Percentiles rank a stretch among this genome's conserved stretches.
These are phyloP conservation scores for Thermophis baileyi DNA, from an alignment of 2,113 vertebrate species.

Conservation along the genomic window DNA sequence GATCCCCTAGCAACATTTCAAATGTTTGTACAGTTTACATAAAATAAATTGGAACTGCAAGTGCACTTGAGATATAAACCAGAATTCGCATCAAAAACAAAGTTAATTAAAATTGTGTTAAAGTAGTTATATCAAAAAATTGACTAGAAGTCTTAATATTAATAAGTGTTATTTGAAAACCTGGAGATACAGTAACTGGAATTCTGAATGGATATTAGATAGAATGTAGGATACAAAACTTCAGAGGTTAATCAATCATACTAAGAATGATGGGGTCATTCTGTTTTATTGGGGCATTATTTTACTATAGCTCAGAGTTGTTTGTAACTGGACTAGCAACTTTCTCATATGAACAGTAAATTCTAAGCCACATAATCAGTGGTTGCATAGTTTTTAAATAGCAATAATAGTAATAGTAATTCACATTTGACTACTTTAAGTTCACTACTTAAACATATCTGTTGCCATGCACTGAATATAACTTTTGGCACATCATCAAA, in stretches of 20 bases:
- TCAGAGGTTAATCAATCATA: background rate
- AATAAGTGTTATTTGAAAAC: conserved; percentile 24
- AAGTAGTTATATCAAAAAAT: background rate
- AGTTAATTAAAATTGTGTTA: conserved; percentile 39
- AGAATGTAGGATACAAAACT: background rate
- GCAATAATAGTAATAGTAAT: background rate
- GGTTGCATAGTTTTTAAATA: background rate
- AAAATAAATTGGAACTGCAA: conserved; percentile 13
- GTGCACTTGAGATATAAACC: background rate
- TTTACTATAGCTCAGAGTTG: background rate
- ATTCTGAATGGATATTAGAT: conserved; percentile 10
- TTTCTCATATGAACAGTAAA: background rate
- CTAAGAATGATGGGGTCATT: background rate
- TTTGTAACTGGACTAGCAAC: background rate
- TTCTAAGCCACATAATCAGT: background rate
- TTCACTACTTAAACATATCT: background rate
- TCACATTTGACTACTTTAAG: background rate
- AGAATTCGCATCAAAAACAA: conserved; percentile 32
- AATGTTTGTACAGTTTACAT: conserved; percentile 33
- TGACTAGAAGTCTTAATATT: conserved; percentile 25
- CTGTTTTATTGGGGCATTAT: background rate
- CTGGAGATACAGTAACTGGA: background rate
- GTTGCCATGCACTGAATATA: background rate
- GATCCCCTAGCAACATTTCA: background rate
- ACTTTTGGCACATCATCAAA: background rate